Evolutionary conservation across 2,113 vertebrate genomes (phyloP), one percentile per base, ranked within the genome.

Genomic region (Damaliscus lunatus): DNA sequence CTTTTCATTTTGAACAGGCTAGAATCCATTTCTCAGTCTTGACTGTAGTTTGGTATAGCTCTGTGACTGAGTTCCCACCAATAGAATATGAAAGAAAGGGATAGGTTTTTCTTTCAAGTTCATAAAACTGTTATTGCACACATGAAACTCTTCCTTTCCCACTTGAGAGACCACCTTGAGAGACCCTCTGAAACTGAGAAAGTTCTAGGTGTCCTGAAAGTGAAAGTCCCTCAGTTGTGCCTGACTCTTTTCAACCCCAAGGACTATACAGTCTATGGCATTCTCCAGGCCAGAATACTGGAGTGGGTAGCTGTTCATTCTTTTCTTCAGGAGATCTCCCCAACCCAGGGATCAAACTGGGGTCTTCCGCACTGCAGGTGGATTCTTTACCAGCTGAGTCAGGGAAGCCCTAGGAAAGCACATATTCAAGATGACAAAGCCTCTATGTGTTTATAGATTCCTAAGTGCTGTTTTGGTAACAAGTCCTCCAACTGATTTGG

Each of bases 321-420:
- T 0, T n/a, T 67, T 67, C 67, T 40, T 23, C 19, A 40, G 36
- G 67, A 19, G 19, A 40, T 40, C n/a, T 71, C 40, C 67, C 67
- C 19, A 71, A 40, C 19, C 19, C n/a, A 71, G 67, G 10, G 67
- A 40, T 71, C n/a, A 71, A 12, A 40, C 19, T 12, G 19, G 3
- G 3, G 19, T 71, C 67, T 40, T n/a, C 67, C 0, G 0, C 67
- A 71, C 12, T 40, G n/a, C n/a, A 71, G 67, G n/a, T 3, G 19
- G 19, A 71, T 71, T 40, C 67, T 40, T 71, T 40, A 40, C n/a
- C 67, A 71, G 19, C n/a, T 71, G 19, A 40, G 67, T 40, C 67
- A 74, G 36, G 67, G 67, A 25, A 40, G 36, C 67, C 67, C 23
- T 19, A 64, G 48, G 14, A 78, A 96, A 92, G 27, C n/a, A 53